Evolutionary conservation across 2,797 vertebrate genomes (phyloP), one percentile per base, ranked within the genome.

Genomic region (Amazona finschi): DNA sequence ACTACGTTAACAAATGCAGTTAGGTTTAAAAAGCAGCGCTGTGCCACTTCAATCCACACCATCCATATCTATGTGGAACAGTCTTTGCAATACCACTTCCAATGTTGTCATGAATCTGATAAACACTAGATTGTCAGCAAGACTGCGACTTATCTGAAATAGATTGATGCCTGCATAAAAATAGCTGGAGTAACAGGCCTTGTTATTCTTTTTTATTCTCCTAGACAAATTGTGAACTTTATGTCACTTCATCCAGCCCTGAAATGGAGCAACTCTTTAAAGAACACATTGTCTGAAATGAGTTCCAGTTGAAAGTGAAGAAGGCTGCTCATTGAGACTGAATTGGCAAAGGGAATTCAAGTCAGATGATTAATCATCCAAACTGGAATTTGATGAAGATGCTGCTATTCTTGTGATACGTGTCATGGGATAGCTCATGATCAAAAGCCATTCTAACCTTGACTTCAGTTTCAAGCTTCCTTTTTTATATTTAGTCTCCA

Each of bases 341-440:
- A 90, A 94, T 79, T 25, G 12, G 41, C 71, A 74, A 77, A 58
- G 28, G 28, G 43, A 78, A 87, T 90, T 78, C 31, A 92, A 77
- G 33, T 70, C 52, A 94, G 64, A 76, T 0, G 0, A 41, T 72
- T 69, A 85, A 88, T 92, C 79, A 87, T 50, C 47, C 47, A 39
- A 43, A 87, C 67, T 90, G 74, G 60, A 93, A 46, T 92, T 80
- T 61, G 67, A 92, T 38, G 80, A 89, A 89, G 77, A 85, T 85
- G 53, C 52, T 90, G 83, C 57, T 90, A 0, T 77, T 91, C 81
- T 74, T 79, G 74, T 94, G 88, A 77, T 90, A 46, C 1, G 6
- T 82, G 77, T 82, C 81, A 87, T 33, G 64, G 44, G 83, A 70
- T 79, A 88, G 44, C 75, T 92, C 14, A 27, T 57, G 62, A 94